These are phyloP conservation scores for Onthophagus sagittarius DNA, from an alignment of 2,888 invertebrate species.

Conservation along the genomic window DNA sequence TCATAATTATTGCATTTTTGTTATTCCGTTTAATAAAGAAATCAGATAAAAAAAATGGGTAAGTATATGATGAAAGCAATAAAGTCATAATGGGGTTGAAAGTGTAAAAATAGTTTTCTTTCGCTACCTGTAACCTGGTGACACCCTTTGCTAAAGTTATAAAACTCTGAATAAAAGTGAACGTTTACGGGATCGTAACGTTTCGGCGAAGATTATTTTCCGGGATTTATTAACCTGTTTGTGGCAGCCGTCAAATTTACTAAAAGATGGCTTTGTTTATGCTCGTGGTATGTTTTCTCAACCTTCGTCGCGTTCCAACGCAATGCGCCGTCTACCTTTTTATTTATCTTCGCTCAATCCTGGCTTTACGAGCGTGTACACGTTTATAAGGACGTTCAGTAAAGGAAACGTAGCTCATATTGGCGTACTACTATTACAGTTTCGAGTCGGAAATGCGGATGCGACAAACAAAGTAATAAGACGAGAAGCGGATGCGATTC, in stretches of 20 bases:
- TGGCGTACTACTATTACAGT: neutral
- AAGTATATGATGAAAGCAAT: too few species aligned
- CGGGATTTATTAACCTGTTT: slow-evolving; percentile 32
- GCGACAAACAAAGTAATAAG: neutral
- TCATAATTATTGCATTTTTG: too few species aligned
- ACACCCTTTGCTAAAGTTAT: slow-evolving; percentile 30
- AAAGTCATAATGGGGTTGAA: slow-evolving; percentile 20
- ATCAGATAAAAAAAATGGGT: too few species aligned
- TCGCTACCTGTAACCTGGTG: neutral
- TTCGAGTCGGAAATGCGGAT: neutral
- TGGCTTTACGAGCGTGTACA: slow-evolving; percentile 3
- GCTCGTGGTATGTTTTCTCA: slow-evolving; percentile 14
- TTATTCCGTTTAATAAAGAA: too few species aligned
- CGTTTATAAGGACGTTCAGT: neutral
- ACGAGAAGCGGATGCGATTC: neutral
- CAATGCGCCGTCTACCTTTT: neutral
- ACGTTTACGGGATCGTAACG: slow-evolving; percentile 31
- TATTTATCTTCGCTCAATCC: slow-evolving; percentile 11
- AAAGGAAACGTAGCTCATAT: neutral
- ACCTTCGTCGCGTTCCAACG: neutral
- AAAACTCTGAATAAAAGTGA: slow-evolving; percentile 32
- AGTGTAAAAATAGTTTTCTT: slow-evolving; percentile 26
- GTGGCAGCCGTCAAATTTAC: slow-evolving; percentile 23
- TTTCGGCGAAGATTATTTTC: slow-evolving; percentile 30
- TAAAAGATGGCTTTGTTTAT: slow-evolving; percentile 27